Base-by-base conservation (phyloP, 2,113 vertebrate genomes). In the Phainopepla nitens region DNA sequence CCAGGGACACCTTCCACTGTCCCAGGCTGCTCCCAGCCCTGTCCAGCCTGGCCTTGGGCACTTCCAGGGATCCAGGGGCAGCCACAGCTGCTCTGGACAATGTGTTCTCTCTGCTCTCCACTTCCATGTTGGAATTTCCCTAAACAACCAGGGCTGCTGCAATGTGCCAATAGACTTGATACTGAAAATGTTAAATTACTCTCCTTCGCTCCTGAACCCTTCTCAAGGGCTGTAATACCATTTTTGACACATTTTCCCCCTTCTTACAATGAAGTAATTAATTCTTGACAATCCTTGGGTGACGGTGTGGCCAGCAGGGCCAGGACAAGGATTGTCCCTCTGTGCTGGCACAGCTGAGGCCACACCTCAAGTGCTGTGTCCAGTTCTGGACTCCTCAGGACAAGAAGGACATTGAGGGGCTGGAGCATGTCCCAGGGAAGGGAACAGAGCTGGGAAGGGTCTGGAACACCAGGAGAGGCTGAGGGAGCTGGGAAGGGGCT, bases 161-260 rank as follows among this genome's bases (percentile, higher is more conserved):
- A 7, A 0, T 49, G 22, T 72, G 42, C n/a, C 31, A 5, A 0
- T 7, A 11, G 8, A n/a, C 8, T 65, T 33, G 25, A 25, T 60
- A 14, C 0, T 42, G 36, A 47, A 29, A 33, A 11, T 56, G 33
- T 29, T 56, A 7, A 76, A 41, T 82, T 27, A 9, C 10, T 49
- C 13, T 47, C 4, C 49, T 60, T 61, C 23, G 13, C 54, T 53
- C 6, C 50, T 25, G 44, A 64, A 20, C 27, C 25, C 15, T 41
- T 89, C 22, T 19, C 28, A 44, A 69, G n/a, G 23, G 14, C 9
- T 56, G 7, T 8, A n/a, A 53, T 28, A 13, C 13, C 24, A 5
- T 27, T 64, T 73, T 66, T 39, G 36, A 49, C 11, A 7, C 5
- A 13, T 39, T 77, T 14, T 6, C 15, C 42, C 2, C 42, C 16